Percentiles rank a stretch among this genome's conserved stretches.
Evolutionary conservation across 2,888 invertebrate genomes (phyloP).

Genomic region (Mythimna lalbum): DNA sequence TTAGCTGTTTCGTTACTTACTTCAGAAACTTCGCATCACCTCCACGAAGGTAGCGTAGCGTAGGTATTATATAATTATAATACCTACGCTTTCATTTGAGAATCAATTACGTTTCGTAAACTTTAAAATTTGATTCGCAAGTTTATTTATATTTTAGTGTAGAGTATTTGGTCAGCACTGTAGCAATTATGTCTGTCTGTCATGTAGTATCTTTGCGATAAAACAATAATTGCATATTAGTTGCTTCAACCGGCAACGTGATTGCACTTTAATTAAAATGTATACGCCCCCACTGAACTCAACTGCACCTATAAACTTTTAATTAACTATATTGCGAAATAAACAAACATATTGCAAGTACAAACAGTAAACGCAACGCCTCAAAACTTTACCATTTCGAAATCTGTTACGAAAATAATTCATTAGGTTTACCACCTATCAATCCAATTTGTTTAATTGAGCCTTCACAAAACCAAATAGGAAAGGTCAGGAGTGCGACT

Average conservation of each 20-base stretch:
- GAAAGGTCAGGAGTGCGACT: slow-evolving; percentile 36
- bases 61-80: no score
- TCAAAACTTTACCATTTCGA: slow-evolving; percentile 22
- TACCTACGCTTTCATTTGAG: background rate
- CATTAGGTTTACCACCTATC: slow-evolving; percentile 47
- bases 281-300: background rate
- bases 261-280: background rate
- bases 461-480: slow-evolving; percentile 28
- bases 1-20: no score
- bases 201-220: no score
- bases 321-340: slow-evolving; percentile 26
- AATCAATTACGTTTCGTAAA: background rate
- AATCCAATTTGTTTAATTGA: slow-evolving; percentile 54
- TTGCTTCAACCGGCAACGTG: background rate
- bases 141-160: background rate
- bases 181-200: background rate
- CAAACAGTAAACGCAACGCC: slow-evolving; percentile 2
- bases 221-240: background rate
- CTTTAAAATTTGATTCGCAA: background rate
- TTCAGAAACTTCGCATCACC: no score
- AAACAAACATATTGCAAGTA: slow-evolving; percentile 15
- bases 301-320: slow-evolving; percentile 15
- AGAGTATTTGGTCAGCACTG: background rate
- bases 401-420: slow-evolving; percentile 52
- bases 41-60: no score